Conservation (phyloP, 2,888 invertebrate genomes). For the Ceraclea dissimilis region DNA sequence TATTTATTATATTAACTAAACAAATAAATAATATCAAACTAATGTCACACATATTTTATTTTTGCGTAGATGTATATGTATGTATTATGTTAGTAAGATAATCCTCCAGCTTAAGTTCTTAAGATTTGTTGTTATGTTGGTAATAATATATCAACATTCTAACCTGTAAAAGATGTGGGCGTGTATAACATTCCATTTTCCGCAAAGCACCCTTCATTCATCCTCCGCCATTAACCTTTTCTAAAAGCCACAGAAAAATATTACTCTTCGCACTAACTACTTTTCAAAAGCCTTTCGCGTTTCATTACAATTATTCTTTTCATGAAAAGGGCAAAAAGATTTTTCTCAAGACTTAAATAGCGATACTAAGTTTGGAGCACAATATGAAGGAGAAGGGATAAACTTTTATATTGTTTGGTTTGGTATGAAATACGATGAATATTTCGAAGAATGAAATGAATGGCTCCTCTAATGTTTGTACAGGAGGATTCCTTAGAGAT, state of each 20-base stretch:
- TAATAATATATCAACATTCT: no score
- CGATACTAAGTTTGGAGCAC: background rate
- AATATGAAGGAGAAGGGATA: background rate
- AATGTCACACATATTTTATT: no score
- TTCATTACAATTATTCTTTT: constrained; percentile 6
- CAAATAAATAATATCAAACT: no score
- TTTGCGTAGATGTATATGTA: no score
- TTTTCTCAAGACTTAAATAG: background rate
- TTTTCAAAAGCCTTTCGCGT: constrained; percentile 5
- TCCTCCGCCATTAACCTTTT: constrained; percentile 7
- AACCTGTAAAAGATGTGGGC: background rate
- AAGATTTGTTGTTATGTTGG: no score
- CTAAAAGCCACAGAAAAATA: constrained; percentile 4
- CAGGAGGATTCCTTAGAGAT: no score
- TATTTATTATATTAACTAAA: no score
- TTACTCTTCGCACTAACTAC: constrained; percentile 8
- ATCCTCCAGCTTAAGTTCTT: no score
- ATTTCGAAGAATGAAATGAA: background rate
- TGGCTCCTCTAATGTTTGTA: no score
- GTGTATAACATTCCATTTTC: background rate
- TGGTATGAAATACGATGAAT: background rate
- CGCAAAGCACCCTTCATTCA: background rate
- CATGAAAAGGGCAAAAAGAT: background rate
- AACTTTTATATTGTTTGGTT: constrained; percentile 2
- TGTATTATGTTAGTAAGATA: no score